phyloP scores from a whole-genome alignment of 2,797 vertebrate genomes.

The Chelon labrosus region DNA sequence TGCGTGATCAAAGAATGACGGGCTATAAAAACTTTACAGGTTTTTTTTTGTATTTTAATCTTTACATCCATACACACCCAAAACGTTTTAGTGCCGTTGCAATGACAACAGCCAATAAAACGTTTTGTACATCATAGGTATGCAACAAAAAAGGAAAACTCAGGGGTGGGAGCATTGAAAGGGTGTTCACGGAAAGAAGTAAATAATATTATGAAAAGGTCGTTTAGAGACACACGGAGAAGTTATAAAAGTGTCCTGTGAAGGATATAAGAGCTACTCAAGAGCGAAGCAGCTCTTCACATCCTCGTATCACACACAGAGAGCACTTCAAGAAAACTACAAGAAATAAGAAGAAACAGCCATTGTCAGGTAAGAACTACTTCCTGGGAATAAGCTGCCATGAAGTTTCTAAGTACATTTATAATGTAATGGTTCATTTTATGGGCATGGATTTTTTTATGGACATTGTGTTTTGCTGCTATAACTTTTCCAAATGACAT shows the following conservation, averaged over 20 bases:
- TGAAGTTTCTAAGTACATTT: neutral
- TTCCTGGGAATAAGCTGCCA: neutral
- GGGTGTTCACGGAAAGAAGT: slow-evolving; percentile 43
- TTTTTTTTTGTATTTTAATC: slow-evolving; percentile 9
- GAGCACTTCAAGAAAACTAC: neutral
- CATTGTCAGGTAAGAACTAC: slow-evolving; percentile 40
- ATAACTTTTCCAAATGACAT: neutral
- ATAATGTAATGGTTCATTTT: neutral
- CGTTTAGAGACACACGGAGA: slow-evolving; percentile 14
- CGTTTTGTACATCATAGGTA: slow-evolving; percentile 39
- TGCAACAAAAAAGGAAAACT: slow-evolving; percentile 50
- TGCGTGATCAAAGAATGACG: too few species aligned
- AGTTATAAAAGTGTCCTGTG: slow-evolving; percentile 51
- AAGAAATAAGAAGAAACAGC: slow-evolving; percentile 5
- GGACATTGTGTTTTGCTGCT: neutral
- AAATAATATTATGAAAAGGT: slow-evolving; percentile 29
- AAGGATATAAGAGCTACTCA: slow-evolving; percentile 37
- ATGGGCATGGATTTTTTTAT: neutral
- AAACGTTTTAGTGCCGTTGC: slow-evolving; percentile 52
- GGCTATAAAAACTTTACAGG: too few species aligned
- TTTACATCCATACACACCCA: slow-evolving; percentile 43
- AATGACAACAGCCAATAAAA: slow-evolving; percentile 61
- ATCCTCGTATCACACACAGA: slow-evolving; percentile 18
- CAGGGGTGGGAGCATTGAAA: slow-evolving; percentile 28
- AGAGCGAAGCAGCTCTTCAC: slow-evolving; percentile 17